A percentile compares a stretch with the other conserved stretches of the same genome.
These are phyloP conservation scores for Hirtodrosophila cameraria DNA, from an alignment of 2,888 invertebrate species.

Conservation along the genomic window DNA sequence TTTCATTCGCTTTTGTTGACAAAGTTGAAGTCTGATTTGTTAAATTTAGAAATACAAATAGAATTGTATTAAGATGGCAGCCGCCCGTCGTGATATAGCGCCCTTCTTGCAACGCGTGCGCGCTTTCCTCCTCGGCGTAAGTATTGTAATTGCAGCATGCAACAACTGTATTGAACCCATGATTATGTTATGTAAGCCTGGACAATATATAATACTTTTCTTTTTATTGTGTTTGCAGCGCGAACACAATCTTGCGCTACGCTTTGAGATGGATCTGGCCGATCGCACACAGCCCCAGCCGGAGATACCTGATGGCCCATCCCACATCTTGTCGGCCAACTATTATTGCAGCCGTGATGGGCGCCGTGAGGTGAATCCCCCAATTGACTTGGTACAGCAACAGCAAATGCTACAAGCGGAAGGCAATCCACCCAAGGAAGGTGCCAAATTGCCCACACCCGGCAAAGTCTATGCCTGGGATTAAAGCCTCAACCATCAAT, in stretches of 20 bases:
- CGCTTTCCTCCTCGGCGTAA: conserved; percentile 88
- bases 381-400: conserved; percentile 77
- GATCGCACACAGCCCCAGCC: conserved; percentile 93
- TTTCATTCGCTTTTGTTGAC: conserved; percentile 47
- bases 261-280: conserved; percentile 88
- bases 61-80: conserved; percentile 69
- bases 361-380: conserved; percentile 88
- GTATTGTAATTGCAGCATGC: conserved; percentile 65
- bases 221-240: conserved; percentile 84
- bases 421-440: conserved; percentile 66
- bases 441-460: conserved; percentile 85
- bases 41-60: conserved; percentile 3
- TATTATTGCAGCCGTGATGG: conserved; percentile 94
- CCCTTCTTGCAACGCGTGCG: conserved; percentile 87
- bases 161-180: neutral
- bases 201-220: conserved; percentile 4
- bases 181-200: conserved; percentile 72
- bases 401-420: conserved; percentile 56
- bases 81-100: conserved; percentile 87
- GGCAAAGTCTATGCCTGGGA: conserved; percentile 87
- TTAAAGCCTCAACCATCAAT: conserved; percentile 30
- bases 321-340: conserved; percentile 91
- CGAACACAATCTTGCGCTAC: conserved; percentile 86
- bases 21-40: conserved; percentile 16
- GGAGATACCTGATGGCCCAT: conserved; percentile 91